Base-by-base conservation (phyloP, 1,140 invertebrate species). In the Drosophila ambigua region DNA sequence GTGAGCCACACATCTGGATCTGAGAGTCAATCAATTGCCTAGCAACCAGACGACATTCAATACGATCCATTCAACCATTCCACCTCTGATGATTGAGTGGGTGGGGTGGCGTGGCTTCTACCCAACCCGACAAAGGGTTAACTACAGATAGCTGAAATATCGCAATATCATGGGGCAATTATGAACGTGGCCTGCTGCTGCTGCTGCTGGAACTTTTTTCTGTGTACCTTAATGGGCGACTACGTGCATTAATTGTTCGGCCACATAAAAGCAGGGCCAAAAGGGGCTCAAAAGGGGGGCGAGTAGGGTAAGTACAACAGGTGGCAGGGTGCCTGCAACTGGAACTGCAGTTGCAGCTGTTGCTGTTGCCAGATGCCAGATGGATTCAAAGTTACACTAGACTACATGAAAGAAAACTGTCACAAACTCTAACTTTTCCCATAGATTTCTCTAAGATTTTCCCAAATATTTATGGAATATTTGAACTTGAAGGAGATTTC, bases 91-190 rank as follows among this genome's bases (percentile, higher is more conserved):
- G 41, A 65, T 28, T 45, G 31, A 67, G 50, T 68, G 63, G 54
- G 28, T 16, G 28, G 46, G 24, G 9, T 8, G 62, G 62, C 55
- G 9, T 8, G 62, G 62, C 55, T 63, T 60, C 7, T 31, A 9
- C 20, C 60, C 43, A 51, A 63, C 28, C 3, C 9, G 28, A 4
- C 11, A 80, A 80, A 74, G 78, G 78, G 77, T 69, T 75, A 77
- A 73, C 55, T 65, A 72, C 67, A 39, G n/a, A 68, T 71, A 69
- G 77, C 68, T 5, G 11, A 39, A 78, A 83, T 67, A 77, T 81
- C 54, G 78, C 82, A 79, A 82, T 44, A 87, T 85, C 82, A 87
- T 65, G 74, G 35, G 35, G 62, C 67, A 87, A 85, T 85, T 85
- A 85, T 73, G 74, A 67, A 52, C 73, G 62, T 73, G 59, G 64